Evolutionary conservation across 2,888 invertebrate genomes (phyloP).

Genomic region (Mechanitis messenoides): DNA sequence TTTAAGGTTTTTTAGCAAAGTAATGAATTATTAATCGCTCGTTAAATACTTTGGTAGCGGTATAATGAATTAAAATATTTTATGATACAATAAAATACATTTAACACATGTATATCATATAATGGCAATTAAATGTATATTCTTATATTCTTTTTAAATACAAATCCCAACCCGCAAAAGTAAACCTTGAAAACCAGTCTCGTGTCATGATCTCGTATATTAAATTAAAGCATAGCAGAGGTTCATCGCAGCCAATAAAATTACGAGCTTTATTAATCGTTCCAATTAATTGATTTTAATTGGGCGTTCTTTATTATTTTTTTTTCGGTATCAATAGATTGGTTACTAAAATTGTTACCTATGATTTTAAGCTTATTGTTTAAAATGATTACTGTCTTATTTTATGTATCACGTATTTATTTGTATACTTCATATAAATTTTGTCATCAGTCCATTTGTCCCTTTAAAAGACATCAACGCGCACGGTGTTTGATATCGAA

Average conservation of each 20-base stretch:
- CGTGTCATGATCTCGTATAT: conserved; percentile 42
- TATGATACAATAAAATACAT: conserved; percentile 8
- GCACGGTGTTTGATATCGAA: conserved; percentile 19
- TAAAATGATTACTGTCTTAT: not conserved
- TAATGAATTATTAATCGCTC: conserved; percentile 21
- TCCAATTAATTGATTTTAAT: conserved; percentile 59
- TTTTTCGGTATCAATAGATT: conserved; percentile 30
- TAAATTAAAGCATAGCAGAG: conserved; percentile 55
- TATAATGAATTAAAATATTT: conserved; percentile 20
- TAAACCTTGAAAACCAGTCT: conserved; percentile 31
- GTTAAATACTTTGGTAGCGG: conserved; percentile 17
- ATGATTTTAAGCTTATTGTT: not conserved
- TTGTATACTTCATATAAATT: not conserved
- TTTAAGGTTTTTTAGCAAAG: conserved; percentile 19
- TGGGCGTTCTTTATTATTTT: conserved; percentile 48
- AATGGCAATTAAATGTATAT: not conserved
- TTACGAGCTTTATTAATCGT: conserved; percentile 48
- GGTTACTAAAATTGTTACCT: not conserved
- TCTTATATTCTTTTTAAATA: not conserved
- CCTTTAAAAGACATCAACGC: conserved; percentile 43
- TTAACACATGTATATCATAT: not conserved
- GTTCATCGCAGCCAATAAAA: conserved; percentile 57
- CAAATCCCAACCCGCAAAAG: conserved; percentile 1
- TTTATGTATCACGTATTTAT: not conserved
- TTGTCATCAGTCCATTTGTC: conserved; percentile 12